These are phyloP conservation scores for Betta splendens DNA, from an alignment of 2,797 vertebrate genomes.

Conservation along the genomic window DNA sequence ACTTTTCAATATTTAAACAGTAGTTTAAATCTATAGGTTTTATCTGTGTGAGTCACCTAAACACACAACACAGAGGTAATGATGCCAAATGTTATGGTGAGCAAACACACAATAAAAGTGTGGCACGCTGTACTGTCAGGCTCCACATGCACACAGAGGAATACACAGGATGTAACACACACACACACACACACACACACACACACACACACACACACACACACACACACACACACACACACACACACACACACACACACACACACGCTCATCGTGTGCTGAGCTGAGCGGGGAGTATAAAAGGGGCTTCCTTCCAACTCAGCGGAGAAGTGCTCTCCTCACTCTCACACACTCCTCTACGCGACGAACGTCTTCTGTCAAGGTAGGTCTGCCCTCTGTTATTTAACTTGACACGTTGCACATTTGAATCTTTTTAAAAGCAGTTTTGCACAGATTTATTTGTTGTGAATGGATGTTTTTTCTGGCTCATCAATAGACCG, in stretches of 20 bases:
- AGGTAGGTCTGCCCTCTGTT: slow-evolving; percentile 64
- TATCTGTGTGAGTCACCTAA: background rate
- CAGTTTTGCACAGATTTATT: background rate
- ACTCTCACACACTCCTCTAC: slow-evolving; percentile 61
- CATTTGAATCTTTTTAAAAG: background rate
- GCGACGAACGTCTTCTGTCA: slow-evolving; percentile 54
- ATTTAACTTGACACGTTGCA: background rate
- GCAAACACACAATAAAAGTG: slow-evolving; percentile 62
- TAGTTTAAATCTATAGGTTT: slow-evolving; percentile 6
- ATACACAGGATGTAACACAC: slow-evolving; percentile 42
- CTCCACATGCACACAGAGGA: slow-evolving; percentile 31
- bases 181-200: slow-evolving; percentile 18
- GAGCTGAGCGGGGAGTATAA: slow-evolving; percentile 75
- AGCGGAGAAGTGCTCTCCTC: slow-evolving; percentile 67
- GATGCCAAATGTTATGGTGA: slow-evolving; percentile 32
- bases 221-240: slow-evolving; percentile 24
- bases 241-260: slow-evolving; percentile 43
- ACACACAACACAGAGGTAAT: background rate
- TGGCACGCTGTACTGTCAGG: slow-evolving; percentile 10
- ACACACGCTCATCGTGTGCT: slow-evolving; percentile 33
- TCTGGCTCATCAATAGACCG: background rate
- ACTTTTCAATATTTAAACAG: slow-evolving; percentile 7
- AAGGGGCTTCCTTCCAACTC: slow-evolving; percentile 75
- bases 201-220: slow-evolving; percentile 43
- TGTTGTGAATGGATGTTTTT: background rate